Conservation (phyloP, 2,113 vertebrate genomes). For the Dendrocopos noguchii region DNA sequence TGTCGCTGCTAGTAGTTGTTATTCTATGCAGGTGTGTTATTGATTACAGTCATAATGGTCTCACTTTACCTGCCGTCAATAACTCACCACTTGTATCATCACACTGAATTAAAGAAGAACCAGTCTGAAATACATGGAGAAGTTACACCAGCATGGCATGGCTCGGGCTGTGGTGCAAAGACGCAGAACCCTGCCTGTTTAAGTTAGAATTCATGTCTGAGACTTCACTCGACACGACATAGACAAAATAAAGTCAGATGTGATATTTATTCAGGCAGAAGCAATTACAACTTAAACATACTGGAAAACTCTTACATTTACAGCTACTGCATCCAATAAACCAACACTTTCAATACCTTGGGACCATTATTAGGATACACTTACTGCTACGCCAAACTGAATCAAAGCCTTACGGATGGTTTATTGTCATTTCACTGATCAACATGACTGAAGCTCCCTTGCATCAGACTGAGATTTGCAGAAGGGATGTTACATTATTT, state of each 20-base stretch:
- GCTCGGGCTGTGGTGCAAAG: not conserved
- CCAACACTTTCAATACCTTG: not conserved
- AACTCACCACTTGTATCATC: conserved; percentile 45
- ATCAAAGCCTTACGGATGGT: not conserved
- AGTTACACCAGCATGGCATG: not conserved
- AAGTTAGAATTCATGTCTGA: not conserved
- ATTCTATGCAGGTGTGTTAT: conserved; percentile 66
- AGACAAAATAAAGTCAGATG: conserved; percentile 13
- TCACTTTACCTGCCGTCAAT: conserved; percentile 53
- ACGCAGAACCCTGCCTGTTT: not conserved
- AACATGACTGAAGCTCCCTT: not conserved
- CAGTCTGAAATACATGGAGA: not conserved
- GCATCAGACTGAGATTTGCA: not conserved
- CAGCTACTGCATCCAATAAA: not conserved
- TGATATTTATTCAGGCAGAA: not conserved
- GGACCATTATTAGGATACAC: not conserved
- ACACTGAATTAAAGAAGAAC: conserved; percentile 42
- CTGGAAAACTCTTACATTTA: not conserved
- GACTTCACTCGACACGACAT: not conserved
- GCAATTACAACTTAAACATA: not conserved
- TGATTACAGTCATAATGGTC: conserved; percentile 64
- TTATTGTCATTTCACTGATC: not conserved
- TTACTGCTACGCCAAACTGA: not conserved
- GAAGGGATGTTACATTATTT: not conserved
- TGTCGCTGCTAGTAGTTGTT: conserved; percentile 33